Percentiles rank a stretch among this genome's conserved stretches.
phyloP scores from a whole-genome alignment of 2,888 invertebrate genomes.

The Tinea semifulvella region DNA sequence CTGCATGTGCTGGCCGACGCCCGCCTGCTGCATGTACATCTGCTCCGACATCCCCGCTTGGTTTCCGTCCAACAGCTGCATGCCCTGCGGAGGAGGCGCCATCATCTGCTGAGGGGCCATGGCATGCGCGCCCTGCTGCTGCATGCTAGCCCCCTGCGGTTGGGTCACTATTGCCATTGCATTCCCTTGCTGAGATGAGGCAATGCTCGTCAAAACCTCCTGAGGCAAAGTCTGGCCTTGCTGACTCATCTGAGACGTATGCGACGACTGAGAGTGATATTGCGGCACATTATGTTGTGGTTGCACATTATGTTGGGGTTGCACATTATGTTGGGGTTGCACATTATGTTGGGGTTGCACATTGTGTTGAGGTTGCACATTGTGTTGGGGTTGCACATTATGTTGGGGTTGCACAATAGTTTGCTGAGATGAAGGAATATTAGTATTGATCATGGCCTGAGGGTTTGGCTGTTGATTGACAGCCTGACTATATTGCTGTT shows the following conservation, averaged over 20 bases:
- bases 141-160: slow-evolving; percentile 68
- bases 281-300: slow-evolving; percentile 59
- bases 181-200: slow-evolving; percentile 59
- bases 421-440: slow-evolving; percentile 55
- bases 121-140: slow-evolving; percentile 46
- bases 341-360: no score
- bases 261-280: slow-evolving; percentile 58
- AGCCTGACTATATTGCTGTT: slow-evolving; percentile 63
- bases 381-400: slow-evolving; percentile 58
- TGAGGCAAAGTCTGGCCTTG: slow-evolving; percentile 59
- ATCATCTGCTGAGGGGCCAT: slow-evolving; percentile 65
- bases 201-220: slow-evolving; percentile 59
- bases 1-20: slow-evolving; percentile 48
- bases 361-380: slow-evolving; percentile 58
- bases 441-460: slow-evolving; percentile 54
- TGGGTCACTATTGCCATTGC: slow-evolving; percentile 53
- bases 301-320: no score
- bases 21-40: slow-evolving; percentile 56
- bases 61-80: slow-evolving; percentile 65
- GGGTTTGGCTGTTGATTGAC: slow-evolving; percentile 55
- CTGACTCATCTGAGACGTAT: slow-evolving; percentile 58
- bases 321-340: no score
- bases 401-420: slow-evolving; percentile 60
- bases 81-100: slow-evolving; percentile 58
- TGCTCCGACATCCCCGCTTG: slow-evolving; percentile 63